Base-by-base conservation (phyloP, 2,888 invertebrate species). In the Eupithecia pulchellata region DNA sequence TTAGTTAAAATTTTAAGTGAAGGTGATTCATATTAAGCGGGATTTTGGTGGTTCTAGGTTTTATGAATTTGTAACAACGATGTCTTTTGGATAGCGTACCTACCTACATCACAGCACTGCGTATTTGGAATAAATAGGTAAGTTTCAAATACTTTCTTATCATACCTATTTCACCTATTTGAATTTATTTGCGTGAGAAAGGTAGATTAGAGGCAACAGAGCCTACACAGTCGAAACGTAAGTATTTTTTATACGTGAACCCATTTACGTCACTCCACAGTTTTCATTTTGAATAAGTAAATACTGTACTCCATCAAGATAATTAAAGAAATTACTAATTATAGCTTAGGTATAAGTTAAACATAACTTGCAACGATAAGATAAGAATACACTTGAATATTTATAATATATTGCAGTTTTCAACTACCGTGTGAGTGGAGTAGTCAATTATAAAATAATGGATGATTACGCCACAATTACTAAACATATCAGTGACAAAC, bases 401-500 rank as follows among this genome's bases (percentile, higher is more conserved):
- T 57, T 9, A 60, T 52, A 63, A 42, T 25, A 42, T 25, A 32
- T 66, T 72, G 63, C 72, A 72, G 69, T 66, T 36, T 55, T 64
- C 13, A 42, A 68, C 39, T 27, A 72, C 30, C 36, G 55, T 17
- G 55, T 61, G 61, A 17, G 65, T 68, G 64, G 17, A 20, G 60
- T 32, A 32, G n/a, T 30, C 60, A 32, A 32, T 9, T 9, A 3
- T 17, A 32, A 9, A 17, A 32, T 9, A 8, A 60, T 75, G 75
- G 73, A 67, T 3, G n/a, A 61, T 20, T 36, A 67, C 65, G 14
- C 52, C 1, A 30, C 55, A 3, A 30, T 68, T 6, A 69, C 29
- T 20, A 75, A 72, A 63, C 64, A 69, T 64, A 77, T 75, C 1
- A 72, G 68, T 66, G 63, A 75, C 67, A 65, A 30, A 1, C 55